Conservation (phyloP, 1,140 invertebrate genomes). For the Penaeus chinensis region DNA sequence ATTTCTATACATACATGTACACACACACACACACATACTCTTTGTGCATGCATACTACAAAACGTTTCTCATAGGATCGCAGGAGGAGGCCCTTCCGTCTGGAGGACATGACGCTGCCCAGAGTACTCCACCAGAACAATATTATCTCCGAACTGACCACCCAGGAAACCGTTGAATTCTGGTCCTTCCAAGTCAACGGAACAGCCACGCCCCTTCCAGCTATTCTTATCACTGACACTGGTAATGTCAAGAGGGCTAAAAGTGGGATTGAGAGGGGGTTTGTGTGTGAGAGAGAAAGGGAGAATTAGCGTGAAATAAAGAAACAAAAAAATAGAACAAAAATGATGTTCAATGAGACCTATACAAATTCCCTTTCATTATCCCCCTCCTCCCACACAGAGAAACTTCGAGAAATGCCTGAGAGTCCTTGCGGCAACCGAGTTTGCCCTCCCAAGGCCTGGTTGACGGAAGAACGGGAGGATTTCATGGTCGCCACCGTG, state of each 20-base stretch:
- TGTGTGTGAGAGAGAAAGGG: no score
- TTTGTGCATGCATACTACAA: neutral
- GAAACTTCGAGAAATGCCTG: neutral
- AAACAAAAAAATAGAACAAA: no score
- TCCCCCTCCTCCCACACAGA: neutral
- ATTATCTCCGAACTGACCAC: neutral
- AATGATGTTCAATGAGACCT: neutral
- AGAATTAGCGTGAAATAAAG: no score
- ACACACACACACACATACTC: no score
- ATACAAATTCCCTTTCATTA: neutral
- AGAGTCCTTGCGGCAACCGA: neutral
- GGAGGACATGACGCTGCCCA: conserved; percentile 20
- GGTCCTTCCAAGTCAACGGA: conserved; percentile 1
- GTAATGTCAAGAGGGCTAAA: neutral
- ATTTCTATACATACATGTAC: no score
- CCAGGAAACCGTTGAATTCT: conserved; percentile 36
- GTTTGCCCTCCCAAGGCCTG: neutral
- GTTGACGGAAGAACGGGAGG: conserved; percentile 18
- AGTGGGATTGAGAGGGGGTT: no score
- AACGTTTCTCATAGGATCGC: neutral
- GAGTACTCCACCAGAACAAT: neutral
- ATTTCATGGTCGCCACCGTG: conserved; percentile 24
- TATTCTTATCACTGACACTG: conserved; percentile 39
- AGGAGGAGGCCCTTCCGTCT: neutral
- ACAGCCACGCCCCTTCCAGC: conserved; percentile 2